Evolutionary conservation across 2,797 vertebrate species (phyloP).

Genomic region (Urocyon cinereoargenteus): DNA sequence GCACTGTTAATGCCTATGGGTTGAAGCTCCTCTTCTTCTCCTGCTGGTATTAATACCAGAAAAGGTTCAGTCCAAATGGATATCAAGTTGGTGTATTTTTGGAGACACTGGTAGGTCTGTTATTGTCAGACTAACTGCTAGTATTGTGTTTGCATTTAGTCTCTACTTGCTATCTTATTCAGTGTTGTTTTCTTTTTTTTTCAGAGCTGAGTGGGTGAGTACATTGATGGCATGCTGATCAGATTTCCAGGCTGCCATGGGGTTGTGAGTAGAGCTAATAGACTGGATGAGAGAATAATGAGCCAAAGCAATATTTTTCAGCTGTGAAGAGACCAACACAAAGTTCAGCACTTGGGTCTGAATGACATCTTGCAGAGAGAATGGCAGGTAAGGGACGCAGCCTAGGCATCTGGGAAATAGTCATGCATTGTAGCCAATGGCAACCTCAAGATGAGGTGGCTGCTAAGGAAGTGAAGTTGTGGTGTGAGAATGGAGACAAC

Average conservation of each 20-base stretch:
- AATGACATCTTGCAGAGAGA: neutral
- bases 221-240: constrained; percentile 53
- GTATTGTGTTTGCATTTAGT: constrained; percentile 58
- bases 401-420: neutral
- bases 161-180: constrained; percentile 65
- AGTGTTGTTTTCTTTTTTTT: neutral
- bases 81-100: constrained; percentile 56
- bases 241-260: constrained; percentile 45
- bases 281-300: constrained; percentile 41
- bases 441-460: neutral
- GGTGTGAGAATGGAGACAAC: neutral
- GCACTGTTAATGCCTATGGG: neutral
- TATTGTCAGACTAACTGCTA: constrained; percentile 38
- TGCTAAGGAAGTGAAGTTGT: neutral
- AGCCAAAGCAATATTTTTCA: neutral
- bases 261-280: constrained; percentile 50
- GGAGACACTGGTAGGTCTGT: neutral
- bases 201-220: constrained; percentile 31
- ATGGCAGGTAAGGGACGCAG: neutral
- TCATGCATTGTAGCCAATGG: neutral
- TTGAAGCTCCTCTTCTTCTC: neutral
- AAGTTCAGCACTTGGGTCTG: neutral
- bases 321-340: neutral
- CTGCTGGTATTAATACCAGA: constrained; percentile 15
- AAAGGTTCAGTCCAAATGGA: constrained; percentile 54